A percentile compares a stretch with the other conserved stretches of the same genome.
These are phyloP conservation scores for Chlorops oryzae DNA, from an alignment of 1,140 invertebrate species.

Conservation along the genomic window DNA sequence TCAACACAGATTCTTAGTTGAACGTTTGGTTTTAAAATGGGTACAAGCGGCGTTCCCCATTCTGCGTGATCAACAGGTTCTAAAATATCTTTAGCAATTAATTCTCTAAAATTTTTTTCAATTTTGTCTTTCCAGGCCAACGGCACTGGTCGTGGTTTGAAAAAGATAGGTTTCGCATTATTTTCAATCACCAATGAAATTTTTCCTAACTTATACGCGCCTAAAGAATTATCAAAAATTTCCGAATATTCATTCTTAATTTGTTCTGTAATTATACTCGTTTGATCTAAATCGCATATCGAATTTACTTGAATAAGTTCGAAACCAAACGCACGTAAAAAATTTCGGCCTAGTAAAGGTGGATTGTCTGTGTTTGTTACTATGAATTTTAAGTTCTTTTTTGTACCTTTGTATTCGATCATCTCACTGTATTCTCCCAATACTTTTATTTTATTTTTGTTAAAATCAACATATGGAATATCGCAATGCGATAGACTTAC, in stretches of 20 bases:
- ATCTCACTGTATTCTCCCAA: not conserved
- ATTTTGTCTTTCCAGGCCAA: slow-evolving; percentile 23
- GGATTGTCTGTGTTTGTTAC: not conserved
- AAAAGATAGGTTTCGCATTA: slow-evolving; percentile 30
- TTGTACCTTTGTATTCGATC: not conserved
- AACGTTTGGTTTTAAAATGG: slow-evolving; percentile 21
- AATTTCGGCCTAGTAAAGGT: slow-evolving; percentile 2
- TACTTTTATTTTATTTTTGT: not conserved
- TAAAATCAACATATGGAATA: not conserved
- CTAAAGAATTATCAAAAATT: not conserved
- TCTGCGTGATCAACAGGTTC: slow-evolving; percentile 16
- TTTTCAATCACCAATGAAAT: slow-evolving; percentile 5
- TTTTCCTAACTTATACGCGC: not conserved
- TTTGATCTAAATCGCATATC: not conserved
- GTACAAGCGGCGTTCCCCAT: slow-evolving; percentile 28
- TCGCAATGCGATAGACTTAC: not conserved
- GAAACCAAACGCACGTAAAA: not conserved
- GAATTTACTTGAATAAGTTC: not conserved
- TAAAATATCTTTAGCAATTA: slow-evolving; percentile 18
- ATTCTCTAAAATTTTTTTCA: slow-evolving; percentile 19
- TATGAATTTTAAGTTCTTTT: not conserved
- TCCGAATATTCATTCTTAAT: not conserved
- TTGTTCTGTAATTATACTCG: not conserved
- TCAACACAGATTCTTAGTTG: slow-evolving; percentile 43
- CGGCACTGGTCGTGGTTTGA: slow-evolving; percentile 24